Conservation (phyloP, 2,797 vertebrate genomes). For the Lithobates pipiens region DNA sequence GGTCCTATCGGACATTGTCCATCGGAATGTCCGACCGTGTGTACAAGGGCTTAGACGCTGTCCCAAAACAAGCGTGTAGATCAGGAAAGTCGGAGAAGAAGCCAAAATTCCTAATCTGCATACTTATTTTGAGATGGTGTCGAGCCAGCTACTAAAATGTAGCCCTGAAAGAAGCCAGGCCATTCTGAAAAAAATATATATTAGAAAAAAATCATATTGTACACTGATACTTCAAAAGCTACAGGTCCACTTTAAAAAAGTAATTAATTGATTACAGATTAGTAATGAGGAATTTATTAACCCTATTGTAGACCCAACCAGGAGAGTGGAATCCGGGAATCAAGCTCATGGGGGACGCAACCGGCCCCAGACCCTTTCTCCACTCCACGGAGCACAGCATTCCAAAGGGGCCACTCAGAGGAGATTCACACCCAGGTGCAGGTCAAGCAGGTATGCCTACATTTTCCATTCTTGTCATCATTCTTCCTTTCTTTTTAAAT, state of each 20-base stretch:
- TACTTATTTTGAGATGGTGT: too few relatives aligned
- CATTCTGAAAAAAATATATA: neutral
- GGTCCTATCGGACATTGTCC: too few relatives aligned
- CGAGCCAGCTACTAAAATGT: too few relatives aligned
- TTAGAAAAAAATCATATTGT: neutral
- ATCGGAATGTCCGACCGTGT: too few relatives aligned
- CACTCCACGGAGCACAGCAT: conserved; percentile 75
- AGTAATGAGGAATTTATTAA: neutral
- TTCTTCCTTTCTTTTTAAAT: neutral
- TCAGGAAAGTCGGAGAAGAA: too few relatives aligned
- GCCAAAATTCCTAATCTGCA: too few relatives aligned
- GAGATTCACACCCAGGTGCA: conserved; percentile 77
- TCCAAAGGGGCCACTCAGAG: conserved; percentile 85
- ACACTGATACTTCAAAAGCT: neutral
- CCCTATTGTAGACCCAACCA: conserved; percentile 73
- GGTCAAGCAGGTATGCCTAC: conserved; percentile 59
- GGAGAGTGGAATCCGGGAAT: conserved; percentile 76
- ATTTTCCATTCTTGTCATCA: neutral
- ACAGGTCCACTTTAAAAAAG: too few relatives aligned
- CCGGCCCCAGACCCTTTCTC: conserved; percentile 79
- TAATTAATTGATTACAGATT: neutral
- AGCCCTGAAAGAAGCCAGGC: too few relatives aligned
- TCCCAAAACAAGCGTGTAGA: neutral
- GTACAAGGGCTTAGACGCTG: too few relatives aligned
- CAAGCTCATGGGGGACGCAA: conserved; percentile 85